Evolutionary conservation across 2,113 vertebrate species (phyloP), one percentile per base, ranked within the genome.

Genomic region (Pipa parva): DNA sequence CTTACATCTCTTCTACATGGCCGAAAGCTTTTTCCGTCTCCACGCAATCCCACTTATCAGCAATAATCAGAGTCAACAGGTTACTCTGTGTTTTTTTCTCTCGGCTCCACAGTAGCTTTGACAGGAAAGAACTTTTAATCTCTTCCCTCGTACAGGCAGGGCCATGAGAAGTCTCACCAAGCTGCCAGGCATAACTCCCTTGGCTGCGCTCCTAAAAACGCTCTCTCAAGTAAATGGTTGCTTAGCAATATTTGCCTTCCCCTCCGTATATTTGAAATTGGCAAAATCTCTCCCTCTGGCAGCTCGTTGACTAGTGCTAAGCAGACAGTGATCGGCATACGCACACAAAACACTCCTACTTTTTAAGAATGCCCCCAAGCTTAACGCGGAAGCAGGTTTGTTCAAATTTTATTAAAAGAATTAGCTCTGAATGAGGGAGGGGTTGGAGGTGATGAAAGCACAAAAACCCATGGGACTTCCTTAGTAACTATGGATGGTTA

Each of bases 201-300:
- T 86, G 89, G 87, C 83, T 85, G 78, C 59, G 72, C 80, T 87
- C 85, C 73, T 80, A 87, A 88, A 89, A 86, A 82, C 13, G 64
- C 78, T 83, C 82, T 81, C 81, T 77, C 76, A 80, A 89, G 83
- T 76, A 71, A 79, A 77, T 24, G 10, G 89, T 88, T 89, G 88
- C 89, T 86, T 86, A 88, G 89, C 88, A 85, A 88, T 88, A 66
- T 79, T 76, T 76, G 82, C 83, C 76, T 87, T 83, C 82, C 81
- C 65, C 83, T 81, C 82, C 80, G 72, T 77, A 84, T 3, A 0
- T 78, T 73, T 79, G 80, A 75, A 85, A 85, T 57, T 71, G 79
- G 82, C 87, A 86, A 84, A 84, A 84, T 84, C 83, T 85, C 85
- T 84, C 81, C 85, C 79, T 79, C 73, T 72, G 76, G 84, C 80